Percentiles rank a stretch among this genome's conserved stretches.
phyloP scores from a whole-genome alignment of 1,140 invertebrate genomes.

The Papilio dardanus region DNA sequence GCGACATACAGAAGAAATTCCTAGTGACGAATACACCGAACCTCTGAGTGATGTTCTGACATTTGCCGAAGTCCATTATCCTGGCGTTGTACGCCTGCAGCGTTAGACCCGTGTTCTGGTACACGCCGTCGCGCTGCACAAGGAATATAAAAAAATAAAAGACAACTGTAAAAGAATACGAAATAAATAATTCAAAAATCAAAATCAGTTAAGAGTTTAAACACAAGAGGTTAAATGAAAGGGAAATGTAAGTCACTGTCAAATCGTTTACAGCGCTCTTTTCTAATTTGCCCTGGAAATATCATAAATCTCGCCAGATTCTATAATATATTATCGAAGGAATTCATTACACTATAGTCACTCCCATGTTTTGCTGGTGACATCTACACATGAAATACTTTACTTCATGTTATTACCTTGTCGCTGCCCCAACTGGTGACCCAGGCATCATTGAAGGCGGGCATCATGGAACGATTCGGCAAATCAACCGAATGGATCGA shows the following conservation, averaged over 20 bases:
- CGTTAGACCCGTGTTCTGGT: conserved; percentile 43
- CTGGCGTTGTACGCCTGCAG: conserved; percentile 64
- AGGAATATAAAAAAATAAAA: conserved; percentile 9
- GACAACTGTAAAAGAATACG: no score
- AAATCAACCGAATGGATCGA: conserved; percentile 61
- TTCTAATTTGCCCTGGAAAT: no score
- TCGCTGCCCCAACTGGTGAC: conserved; percentile 69
- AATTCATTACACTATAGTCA: no score
- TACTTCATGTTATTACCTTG: conserved; percentile 52
- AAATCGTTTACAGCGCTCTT: no score
- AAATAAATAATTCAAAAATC: no score
- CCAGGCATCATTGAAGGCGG: conserved; percentile 69
- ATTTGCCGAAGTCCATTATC: conserved; percentile 55
- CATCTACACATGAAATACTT: no score
- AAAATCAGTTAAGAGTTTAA: no score
- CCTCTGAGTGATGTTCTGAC: conserved; percentile 67
- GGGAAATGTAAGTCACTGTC: no score
- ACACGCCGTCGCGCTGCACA: conserved; percentile 66
- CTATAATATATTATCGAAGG: no score
- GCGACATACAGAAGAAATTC: conserved; percentile 69
- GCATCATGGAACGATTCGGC: conserved; percentile 65
- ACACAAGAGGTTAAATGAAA: no score
- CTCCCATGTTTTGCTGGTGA: no score
- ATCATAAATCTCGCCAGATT: no score
- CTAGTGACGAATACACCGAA: conserved; percentile 63